These are phyloP conservation scores for Paedocypris sp. DNA, from an alignment of 2,113 vertebrate species.

Conservation along the genomic window DNA sequence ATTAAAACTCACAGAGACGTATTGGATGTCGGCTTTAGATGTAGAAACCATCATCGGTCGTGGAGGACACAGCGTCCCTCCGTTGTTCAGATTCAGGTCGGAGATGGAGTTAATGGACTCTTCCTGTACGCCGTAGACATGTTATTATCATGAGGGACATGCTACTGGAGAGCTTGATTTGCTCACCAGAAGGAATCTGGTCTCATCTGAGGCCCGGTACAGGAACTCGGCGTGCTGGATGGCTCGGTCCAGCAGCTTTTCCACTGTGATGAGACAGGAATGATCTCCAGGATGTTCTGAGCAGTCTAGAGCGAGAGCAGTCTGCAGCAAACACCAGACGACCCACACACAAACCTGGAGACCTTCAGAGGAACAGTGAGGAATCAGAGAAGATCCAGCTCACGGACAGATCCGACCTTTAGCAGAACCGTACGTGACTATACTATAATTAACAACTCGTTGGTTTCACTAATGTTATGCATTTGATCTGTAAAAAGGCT, in stretches of 20 bases:
- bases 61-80: constrained; percentile 17
- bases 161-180: neutral
- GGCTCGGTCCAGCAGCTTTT: constrained; percentile 40
- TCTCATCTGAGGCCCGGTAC: constrained; percentile 38
- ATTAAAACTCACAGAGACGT: constrained; percentile 32
- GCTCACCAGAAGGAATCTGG: constrained; percentile 40
- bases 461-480: neutral
- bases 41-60: constrained; percentile 18
- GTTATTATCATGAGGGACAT: neutral
- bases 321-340: constrained; percentile 19
- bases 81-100: neutral
- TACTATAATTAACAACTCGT: too few relatives aligned
- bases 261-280: constrained; percentile 31
- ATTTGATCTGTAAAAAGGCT: neutral
- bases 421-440: too few relatives aligned
- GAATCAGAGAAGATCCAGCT: too few relatives aligned
- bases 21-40: constrained; percentile 33
- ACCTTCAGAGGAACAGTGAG: constrained; percentile 13
- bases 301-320: constrained; percentile 21
- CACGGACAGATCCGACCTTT: too few relatives aligned
- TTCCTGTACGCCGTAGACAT: constrained; percentile 32
- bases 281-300: neutral
- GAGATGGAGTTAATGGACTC: constrained; percentile 27
- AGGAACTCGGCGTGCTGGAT: constrained; percentile 41
- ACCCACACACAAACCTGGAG: constrained; percentile 27